Evolutionary conservation across 2,888 invertebrate genomes (phyloP), one percentile per base, ranked within the genome.

Genomic region (Oligia fasciuncula): DNA sequence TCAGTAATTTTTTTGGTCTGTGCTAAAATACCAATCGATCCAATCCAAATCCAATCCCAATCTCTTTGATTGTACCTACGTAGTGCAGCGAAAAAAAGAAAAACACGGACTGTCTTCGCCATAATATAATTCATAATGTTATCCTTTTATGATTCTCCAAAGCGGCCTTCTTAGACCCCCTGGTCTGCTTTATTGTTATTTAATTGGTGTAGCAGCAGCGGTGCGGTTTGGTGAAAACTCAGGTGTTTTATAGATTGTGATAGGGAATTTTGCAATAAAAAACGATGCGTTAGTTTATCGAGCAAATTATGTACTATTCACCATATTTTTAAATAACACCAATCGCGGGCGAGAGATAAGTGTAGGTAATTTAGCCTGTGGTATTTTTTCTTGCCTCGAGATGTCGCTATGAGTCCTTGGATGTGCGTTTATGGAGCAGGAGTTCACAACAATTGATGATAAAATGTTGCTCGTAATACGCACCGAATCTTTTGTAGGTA

Each of bases 121-220:
- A 1, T 29, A 29, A 29, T 29, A 29, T 1, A 29, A 29, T 29
- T 29, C 29, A 29, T 29, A 29, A 29, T 29, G 29, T 29, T 29
- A 29, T 29, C 29, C 29, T 29, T 29, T 29, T 29, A 29, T 29
- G 29, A 29, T 29, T 29, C 29, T 29, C 29, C 29, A 29, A 29
- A 29, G 29, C 1, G 29, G 29, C 29, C 29, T 29, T 29, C 29
- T 29, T 29, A 29, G 29, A 29, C 29, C 29, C 29, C 29, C 29
- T 29, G 29, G 29, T 29, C 17, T 17, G 13, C 8, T 57, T 46
- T 70, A 86, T 69, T 29, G 13, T 35, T 71, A 17, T 66, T 63
- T 60, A 69, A 57, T 40, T 46, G 14, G 13, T 62, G 35, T 60
- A 60, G 57, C n/a, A 60, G n/a, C n/a, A n/a, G 57, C 57, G 57